phyloP scores from a whole-genome alignment of 2,113 vertebrate genomes.

The Fregetta grallaria region DNA sequence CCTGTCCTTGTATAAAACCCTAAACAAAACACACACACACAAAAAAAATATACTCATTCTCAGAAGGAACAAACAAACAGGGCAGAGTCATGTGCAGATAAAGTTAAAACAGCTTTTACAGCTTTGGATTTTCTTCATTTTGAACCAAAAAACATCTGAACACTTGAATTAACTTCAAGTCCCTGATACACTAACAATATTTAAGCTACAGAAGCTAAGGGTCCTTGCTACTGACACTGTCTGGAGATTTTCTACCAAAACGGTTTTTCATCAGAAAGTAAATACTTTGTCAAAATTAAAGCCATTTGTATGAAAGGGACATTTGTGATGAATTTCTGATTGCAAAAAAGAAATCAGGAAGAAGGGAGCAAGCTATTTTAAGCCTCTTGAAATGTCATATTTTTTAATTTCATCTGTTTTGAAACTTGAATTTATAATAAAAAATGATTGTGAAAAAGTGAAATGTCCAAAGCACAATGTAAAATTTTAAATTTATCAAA shows the following conservation, averaged over 20 bases:
- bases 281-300: neutral
- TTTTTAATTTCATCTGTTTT: neutral
- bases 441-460: neutral
- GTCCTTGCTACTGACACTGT: neutral
- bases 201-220: neutral
- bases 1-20: neutral
- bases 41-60: neutral
- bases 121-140: neutral
- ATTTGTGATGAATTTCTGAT: neutral
- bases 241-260: neutral
- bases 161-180: neutral
- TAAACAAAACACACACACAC: neutral
- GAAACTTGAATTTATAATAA: neutral
- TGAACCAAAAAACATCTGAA: neutral
- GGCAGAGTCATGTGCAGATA: neutral
- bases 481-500: neutral
- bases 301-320: neutral
- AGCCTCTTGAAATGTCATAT: neutral
- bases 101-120: neutral
- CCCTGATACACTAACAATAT: neutral
- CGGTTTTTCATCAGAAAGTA: neutral
- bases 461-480: neutral
- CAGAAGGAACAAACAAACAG: neutral
- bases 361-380: neutral
- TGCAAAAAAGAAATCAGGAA: neutral